Evolutionary conservation across 2,888 invertebrate genomes (phyloP), one percentile per base, ranked within the genome.

Genomic region (Lutraria lutraria): DNA sequence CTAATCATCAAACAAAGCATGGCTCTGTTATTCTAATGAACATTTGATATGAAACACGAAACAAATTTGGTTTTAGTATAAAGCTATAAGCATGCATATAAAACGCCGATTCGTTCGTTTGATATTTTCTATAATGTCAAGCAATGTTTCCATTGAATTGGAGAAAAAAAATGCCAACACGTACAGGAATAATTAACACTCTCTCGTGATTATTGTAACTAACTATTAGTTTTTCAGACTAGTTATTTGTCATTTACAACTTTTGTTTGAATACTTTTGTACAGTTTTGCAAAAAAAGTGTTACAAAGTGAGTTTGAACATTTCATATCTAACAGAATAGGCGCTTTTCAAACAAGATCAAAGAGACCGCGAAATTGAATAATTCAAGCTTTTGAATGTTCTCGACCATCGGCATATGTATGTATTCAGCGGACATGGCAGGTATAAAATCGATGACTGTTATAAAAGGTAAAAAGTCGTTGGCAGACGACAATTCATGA

Each of bases 381-480:
- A n/a, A 68, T 25, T 25, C 12, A 21, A 21, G 21, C 63, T 63
- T 43, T 63, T 63, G 63, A 63, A 68, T 25, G n/a, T 68, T 68
- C 56, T 68, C 43, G 63, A n/a, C 76, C 34, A 19, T 76, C 34
- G 16, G 31, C 31, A 25, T 1, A 31, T 31, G 76, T 34, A 76
- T 25, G 25, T 76, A 76, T 76, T 34, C 19, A 8, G 19, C 19
- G 19, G 29, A 31, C 76, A 76, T 31, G 31, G 29, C 76, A 76
- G 76, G 76, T 76, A 76, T n/a, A 89, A 63, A 87, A 87, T 90
- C 87, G 79, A 89, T 88, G 84, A 87, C 88, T 87, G 84, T 88
- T 88, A 84, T 81, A 76, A 76, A 76, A 43, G 29, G 76, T 34
- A 76, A 31, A 19, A 76, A 85, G 76, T 85, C 76, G 80, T 25